A percentile compares a stretch with the other conserved stretches of the same genome.
Evolutionary conservation across 1,140 invertebrate genomes (phyloP).

Genomic region (Atta texana): DNA sequence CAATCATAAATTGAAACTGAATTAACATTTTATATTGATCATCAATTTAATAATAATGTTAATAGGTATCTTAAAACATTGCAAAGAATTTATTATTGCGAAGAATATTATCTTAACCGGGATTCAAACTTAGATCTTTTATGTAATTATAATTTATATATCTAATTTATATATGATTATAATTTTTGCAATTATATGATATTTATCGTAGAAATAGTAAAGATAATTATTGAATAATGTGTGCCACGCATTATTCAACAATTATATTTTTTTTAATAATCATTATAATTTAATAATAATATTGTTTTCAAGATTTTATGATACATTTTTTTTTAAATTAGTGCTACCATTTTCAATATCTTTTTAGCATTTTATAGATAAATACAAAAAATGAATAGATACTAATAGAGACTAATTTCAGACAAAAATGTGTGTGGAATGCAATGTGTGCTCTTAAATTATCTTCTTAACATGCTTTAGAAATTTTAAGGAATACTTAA

Average conservation of each 20-base stretch:
- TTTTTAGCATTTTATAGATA: not conserved
- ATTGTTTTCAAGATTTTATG: no score
- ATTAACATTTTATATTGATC: no score
- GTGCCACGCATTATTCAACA: not conserved
- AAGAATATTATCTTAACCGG: no score
- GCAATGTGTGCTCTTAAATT: not conserved
- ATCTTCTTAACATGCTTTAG: not conserved
- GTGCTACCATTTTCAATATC: no score
- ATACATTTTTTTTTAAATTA: no score
- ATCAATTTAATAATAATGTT: no score
- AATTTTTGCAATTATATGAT: not conserved
- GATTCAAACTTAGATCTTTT: not conserved
- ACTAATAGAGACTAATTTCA: not conserved
- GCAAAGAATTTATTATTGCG: no score
- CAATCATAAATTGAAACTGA: no score
- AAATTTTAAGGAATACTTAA: not conserved
- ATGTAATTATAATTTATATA: not conserved
- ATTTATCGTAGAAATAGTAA: not conserved
- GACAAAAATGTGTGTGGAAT: conserved; percentile 5
- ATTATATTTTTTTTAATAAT: conserved; percentile 6
- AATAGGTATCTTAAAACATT: no score
- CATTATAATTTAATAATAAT: no score
- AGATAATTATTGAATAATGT: not conserved
- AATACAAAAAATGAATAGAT: not conserved
- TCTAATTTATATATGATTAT: not conserved